Base-by-base conservation (phyloP, 35 echinoderm and acorn worm species). In the Stichopus chloronotus region DNA sequence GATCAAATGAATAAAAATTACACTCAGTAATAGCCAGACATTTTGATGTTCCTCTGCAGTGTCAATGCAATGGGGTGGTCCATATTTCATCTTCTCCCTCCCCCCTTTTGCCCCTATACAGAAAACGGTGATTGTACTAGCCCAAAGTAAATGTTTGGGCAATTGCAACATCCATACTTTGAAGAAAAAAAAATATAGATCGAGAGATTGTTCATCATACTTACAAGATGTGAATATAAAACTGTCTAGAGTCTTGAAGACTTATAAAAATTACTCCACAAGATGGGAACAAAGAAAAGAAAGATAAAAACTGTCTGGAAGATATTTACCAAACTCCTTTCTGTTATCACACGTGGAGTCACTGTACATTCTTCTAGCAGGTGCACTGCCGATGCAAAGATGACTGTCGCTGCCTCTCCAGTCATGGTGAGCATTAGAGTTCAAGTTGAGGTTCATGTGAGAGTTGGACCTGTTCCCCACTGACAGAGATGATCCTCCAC, bases 311-410 rank as follows among this genome's bases (percentile, higher is more conserved):
- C 30, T 43, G 30, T 43, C 1, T 43, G 10, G 6, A 56, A 78
- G 55, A 52, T 25, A 87, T 86, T 83, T 78, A 97, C 96, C 90
- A 56, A 63, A 69, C 54, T 97, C 92, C 72, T 91, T 92, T 58
- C 94, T 95, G 91, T 98, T 92, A 57, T 90, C 69, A 57, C 88
- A 92, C 25, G 96, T 83, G 12, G 61, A 8, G 71, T 65, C 96
- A 96, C 92, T 98, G 9, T 94, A 90, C 60, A 95, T 92, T 80
- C 96, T 98, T 58, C 96, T 92, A 21, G 79, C 25, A 11, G 93
- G 92, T 10, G 71, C 69, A 25, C 54, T 72, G 14, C 55, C 57
- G 63, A 83, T 57, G 74, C 86, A 76, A 52, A 69, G 69, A 68
- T 90, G 78, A 81, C 56, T 56, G n/a, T 79, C 59, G 78, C 90